A percentile compares a stretch with the other conserved stretches of the same genome.
These are phyloP conservation scores for Siphamia tubifer DNA, from an alignment of 2,113 vertebrate species.

Conservation along the genomic window DNA sequence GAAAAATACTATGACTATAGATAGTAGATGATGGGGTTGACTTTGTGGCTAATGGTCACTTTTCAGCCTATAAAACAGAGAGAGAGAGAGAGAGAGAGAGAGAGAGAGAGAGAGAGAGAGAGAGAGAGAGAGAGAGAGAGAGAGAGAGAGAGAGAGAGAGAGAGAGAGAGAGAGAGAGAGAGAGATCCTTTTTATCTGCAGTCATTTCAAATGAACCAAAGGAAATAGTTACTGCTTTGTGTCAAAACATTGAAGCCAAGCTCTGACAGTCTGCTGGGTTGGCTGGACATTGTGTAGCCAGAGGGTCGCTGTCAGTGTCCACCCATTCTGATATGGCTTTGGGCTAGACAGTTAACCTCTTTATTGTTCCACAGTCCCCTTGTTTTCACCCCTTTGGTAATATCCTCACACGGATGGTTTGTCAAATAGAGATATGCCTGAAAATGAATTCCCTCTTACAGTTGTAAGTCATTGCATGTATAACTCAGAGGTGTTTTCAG, in stretches of 20 bases:
- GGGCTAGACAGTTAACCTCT: conserved; percentile 9
- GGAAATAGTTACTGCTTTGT: neutral
- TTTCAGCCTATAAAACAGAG: neutral
- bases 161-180: neutral
- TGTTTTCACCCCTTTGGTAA: neutral
- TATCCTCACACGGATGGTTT: neutral
- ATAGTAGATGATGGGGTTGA: no score
- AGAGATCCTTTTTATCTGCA: neutral
- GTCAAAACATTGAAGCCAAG: neutral
- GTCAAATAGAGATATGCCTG: neutral
- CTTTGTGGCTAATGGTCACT: neutral
- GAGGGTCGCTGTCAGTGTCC: conserved; percentile 1
- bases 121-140: neutral
- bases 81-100: neutral
- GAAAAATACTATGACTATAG: no score
- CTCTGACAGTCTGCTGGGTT: neutral
- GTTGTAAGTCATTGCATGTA: no score
- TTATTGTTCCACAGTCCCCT: neutral
- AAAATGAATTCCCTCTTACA: neutral
- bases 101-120: neutral
- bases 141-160: neutral
- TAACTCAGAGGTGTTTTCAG: no score
- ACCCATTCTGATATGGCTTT: neutral
- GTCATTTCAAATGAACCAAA: neutral
- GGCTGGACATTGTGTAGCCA: neutral